Base-by-base conservation (phyloP, 1,140 invertebrate genomes). In the Zaprionus davidi region DNA sequence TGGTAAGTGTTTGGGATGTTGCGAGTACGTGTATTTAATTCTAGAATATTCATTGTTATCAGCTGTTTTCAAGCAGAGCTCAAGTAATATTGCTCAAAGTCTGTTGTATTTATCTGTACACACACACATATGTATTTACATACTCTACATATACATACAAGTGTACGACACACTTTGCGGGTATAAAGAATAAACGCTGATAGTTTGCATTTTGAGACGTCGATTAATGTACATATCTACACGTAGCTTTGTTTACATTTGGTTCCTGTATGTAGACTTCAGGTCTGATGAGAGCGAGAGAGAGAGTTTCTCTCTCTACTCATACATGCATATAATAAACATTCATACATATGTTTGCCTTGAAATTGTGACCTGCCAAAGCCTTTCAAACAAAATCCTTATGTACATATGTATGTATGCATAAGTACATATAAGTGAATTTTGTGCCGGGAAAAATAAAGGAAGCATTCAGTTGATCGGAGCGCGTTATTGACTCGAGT, bases 171-270 rank as follows among this genome's bases (percentile, higher is more conserved):
- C 7, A 46, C n/a, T 46, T 46, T n/a, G 44, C 2, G 2, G 1
- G 9, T 9, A 46, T 2, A 11, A 20, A 11, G 17, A 20, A 46
- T 11, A 46, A 20, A 20, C 7, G 17, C 44, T 44, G 41, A 17
- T 44, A 6, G n/a, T 3, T 12, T 3, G 17, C 7, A 15, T 38
- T 44, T 44, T 22, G 46, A 22, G 46, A 20, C 46, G 17, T 24
- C 15, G 26, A 28, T 28, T 28, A 28, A 28, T 28, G 7, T 28
- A 28, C 26, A 28, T 26, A 51, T 24, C 15, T 38, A 57, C 56
- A 67, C 22, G 6, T 6, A 22, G 24, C 5, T 28, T 62, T 46
- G 59, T 46, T 62, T 62, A 73, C 56, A 31, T 59, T 55, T 70
- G 28, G 15, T 6, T 53, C 3, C 5, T 51, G 53, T 15, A 11